Conservation (phyloP, 2,113 vertebrate genomes). For the Paralichthys olivaceus region DNA sequence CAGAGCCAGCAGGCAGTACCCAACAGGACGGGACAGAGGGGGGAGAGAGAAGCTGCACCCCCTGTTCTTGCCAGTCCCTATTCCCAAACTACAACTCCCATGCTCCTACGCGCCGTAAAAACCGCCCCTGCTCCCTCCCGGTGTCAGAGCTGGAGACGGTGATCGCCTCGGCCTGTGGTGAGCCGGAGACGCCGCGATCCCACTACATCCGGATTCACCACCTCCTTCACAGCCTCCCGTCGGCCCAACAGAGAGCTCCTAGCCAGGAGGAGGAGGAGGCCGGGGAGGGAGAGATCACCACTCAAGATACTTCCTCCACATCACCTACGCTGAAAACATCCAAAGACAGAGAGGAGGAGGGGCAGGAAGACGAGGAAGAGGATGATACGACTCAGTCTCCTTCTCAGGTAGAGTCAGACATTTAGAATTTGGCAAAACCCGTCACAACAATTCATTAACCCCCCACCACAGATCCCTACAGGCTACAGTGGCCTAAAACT, state of each 20-base stretch:
- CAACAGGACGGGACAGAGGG: constrained; percentile 50
- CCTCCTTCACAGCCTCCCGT: constrained; percentile 94
- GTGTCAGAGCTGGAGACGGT: constrained; percentile 97
- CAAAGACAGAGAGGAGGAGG: constrained; percentile 79
- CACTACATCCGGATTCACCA: constrained; percentile 98
- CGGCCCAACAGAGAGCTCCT: constrained; percentile 82
- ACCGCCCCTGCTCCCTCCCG: constrained; percentile 91
- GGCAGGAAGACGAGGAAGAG: constrained; percentile 80
- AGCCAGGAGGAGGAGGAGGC: constrained; percentile 74
- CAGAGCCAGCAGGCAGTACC: constrained; percentile 56
- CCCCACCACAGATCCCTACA: background rate
- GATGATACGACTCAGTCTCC: constrained; percentile 77
- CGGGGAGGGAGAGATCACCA: constrained; percentile 38
- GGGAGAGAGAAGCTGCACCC: constrained; percentile 47
- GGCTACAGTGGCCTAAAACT: background rate
- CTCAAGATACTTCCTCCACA: constrained; percentile 31
- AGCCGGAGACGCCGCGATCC: constrained; percentile 93
- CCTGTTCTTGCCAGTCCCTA: constrained; percentile 73
- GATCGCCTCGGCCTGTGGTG: constrained; percentile 91
- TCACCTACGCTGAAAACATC: constrained; percentile 60
- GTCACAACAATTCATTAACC: background rate
- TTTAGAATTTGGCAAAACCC: background rate
- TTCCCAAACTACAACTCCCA: constrained; percentile 59
- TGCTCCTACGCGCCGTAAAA: constrained; percentile 82
- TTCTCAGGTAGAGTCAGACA: constrained; percentile 65